Percentiles rank a stretch among this genome's conserved stretches.
Evolutionary conservation across 2,797 vertebrate genomes (phyloP).

Genomic region (Sylvia borin): DNA sequence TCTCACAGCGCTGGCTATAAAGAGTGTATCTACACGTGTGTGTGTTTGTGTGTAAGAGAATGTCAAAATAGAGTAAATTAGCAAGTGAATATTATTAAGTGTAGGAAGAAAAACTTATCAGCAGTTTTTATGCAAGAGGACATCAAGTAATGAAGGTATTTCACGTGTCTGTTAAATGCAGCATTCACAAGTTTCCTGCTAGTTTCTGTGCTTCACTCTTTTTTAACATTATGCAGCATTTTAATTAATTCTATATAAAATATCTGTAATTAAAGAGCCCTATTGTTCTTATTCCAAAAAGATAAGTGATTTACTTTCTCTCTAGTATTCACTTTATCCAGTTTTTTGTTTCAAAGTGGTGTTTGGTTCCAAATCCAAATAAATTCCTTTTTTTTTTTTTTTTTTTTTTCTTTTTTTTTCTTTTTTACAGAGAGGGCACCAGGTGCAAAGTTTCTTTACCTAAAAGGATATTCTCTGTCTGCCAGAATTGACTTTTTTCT

Average conservation of each 20-base stretch:
- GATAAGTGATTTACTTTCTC: not conserved
- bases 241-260: not conserved
- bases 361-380: not conserved
- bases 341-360: not conserved
- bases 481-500: not conserved
- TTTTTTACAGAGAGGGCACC: not conserved
- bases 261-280: not conserved
- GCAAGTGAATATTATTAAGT: conserved; percentile 5
- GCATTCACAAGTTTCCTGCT: not conserved
- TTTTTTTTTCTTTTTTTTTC: not conserved
- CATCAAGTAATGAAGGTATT: not conserved
- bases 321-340: not conserved
- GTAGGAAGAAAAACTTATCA: not conserved
- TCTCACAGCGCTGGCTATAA: conserved; percentile 63
- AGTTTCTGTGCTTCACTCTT: not conserved
- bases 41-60: conserved; percentile 33
- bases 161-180: not conserved
- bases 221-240: not conserved
- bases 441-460: not conserved
- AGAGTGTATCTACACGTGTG: conserved; percentile 23
- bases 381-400: not conserved
- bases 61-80: conserved; percentile 17
- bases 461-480: not conserved
- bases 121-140: not conserved
- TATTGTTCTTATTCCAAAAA: not conserved